A percentile compares a stretch with the other conserved stretches of the same genome.
Conservation (phyloP, 1,140 invertebrate genomes). For the Leptinotarsa lineolata region DNA sequence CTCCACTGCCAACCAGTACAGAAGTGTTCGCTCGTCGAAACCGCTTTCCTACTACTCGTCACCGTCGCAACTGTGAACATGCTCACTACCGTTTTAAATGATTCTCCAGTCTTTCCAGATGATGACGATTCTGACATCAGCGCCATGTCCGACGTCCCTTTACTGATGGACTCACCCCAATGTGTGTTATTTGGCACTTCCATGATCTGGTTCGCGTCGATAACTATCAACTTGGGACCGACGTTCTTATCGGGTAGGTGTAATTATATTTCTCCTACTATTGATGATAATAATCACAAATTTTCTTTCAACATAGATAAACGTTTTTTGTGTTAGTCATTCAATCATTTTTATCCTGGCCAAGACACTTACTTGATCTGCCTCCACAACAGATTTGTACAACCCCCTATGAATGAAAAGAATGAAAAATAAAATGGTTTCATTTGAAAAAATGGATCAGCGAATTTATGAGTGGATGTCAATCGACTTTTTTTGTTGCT, state of each 20-base stretch:
- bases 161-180: conserved; percentile 60
- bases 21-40: conserved; percentile 88
- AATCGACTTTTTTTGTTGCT: no score
- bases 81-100: conserved; percentile 86
- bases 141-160: conserved; percentile 57
- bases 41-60: conserved; percentile 83
- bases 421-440: no score
- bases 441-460: no score
- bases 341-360: no score
- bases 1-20: conserved; percentile 81
- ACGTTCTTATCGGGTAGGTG: conserved; percentile 74
- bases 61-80: conserved; percentile 91
- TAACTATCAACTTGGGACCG: conserved; percentile 89
- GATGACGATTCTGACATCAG: conserved; percentile 73
- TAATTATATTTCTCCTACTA: background rate
- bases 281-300: no score
- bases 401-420: no score
- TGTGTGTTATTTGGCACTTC: conserved; percentile 90
- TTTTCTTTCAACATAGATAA: background rate
- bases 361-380: no score
- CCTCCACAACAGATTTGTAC: no score
- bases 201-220: conserved; percentile 91
- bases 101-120: conserved; percentile 84
- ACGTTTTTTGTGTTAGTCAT: background rate
- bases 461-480: no score